Percentiles rank a stretch among this genome's conserved stretches.
phyloP scores from a whole-genome alignment of 2,888 invertebrate species.

The Caenorhabditis uteleia region DNA sequence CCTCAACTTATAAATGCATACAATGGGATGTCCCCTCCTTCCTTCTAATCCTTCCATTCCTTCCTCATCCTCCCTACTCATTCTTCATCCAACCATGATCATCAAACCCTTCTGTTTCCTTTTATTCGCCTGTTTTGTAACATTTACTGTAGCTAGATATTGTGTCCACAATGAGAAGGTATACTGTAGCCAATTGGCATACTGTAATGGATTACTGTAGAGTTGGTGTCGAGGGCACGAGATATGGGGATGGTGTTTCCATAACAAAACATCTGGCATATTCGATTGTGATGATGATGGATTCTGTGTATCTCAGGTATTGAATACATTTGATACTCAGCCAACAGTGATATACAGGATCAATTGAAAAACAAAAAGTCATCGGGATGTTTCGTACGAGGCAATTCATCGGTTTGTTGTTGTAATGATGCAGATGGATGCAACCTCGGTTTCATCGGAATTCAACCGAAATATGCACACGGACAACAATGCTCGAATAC shows the following conservation, averaged over 20 bases:
- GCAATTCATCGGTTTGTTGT: constrained; percentile 51
- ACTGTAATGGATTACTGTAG: constrained; percentile 15
- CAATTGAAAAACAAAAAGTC: constrained; percentile 44
- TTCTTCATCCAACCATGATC: too few relatives aligned
- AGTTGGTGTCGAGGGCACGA: constrained; percentile 53
- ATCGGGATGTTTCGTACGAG: constrained; percentile 48
- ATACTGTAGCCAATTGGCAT: neutral
- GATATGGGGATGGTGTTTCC: constrained; percentile 61
- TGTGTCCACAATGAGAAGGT: constrained; percentile 36
- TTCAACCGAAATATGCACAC: constrained; percentile 34
- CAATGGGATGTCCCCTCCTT: too few relatives aligned
- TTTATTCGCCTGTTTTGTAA: neutral
- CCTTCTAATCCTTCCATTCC: too few relatives aligned
- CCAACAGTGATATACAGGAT: constrained; percentile 30
- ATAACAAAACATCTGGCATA: constrained; percentile 54
- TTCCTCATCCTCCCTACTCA: too few relatives aligned
- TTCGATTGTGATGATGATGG: constrained; percentile 59
- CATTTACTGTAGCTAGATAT: constrained; percentile 8
- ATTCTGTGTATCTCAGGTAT: constrained; percentile 50
- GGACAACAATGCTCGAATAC: constrained; percentile 44
- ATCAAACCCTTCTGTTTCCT: neutral
- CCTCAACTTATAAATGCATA: too few relatives aligned
- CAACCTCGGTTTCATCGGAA: constrained; percentile 45
- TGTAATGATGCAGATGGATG: constrained; percentile 59
- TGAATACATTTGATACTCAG: too few relatives aligned